phyloP scores from a whole-genome alignment of 2,888 invertebrate genomes.

The Mythimna ferrago region DNA sequence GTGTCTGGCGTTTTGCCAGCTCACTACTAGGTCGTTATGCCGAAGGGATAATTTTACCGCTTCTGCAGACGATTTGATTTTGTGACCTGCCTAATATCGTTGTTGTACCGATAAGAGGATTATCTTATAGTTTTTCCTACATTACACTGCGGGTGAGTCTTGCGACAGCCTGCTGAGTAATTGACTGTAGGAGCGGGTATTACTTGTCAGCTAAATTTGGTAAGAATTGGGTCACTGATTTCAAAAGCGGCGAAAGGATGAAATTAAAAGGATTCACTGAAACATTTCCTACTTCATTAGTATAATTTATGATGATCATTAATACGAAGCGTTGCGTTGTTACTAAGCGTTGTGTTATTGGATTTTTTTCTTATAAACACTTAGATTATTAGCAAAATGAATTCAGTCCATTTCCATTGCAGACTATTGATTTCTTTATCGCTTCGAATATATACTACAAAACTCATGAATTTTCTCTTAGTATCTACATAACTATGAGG shows the following conservation, averaged over 20 bases:
- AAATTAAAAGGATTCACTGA: not conserved
- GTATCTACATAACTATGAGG: too few species aligned
- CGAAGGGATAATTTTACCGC: constrained; percentile 73
- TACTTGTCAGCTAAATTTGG: constrained; percentile 4
- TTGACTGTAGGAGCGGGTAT: constrained; percentile 23
- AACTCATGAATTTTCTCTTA: too few species aligned
- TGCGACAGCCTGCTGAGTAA: constrained; percentile 22
- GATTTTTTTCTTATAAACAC: not conserved
- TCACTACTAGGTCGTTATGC: constrained; percentile 63
- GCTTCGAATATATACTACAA: not conserved
- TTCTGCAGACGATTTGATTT: constrained; percentile 76
- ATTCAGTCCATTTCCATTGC: not conserved
- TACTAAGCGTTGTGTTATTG: not conserved
- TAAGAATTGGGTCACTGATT: constrained; percentile 15
- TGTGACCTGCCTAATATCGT: constrained; percentile 72
- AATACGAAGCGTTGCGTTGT: not conserved
- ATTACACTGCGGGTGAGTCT: constrained; percentile 47
- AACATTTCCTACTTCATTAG: not conserved
- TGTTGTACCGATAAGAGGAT: constrained; percentile 69
- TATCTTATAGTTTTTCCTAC: constrained; percentile 67
- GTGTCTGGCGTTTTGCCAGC: constrained; percentile 70
- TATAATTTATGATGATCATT: not conserved
- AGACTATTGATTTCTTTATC: not conserved
- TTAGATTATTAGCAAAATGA: not conserved
- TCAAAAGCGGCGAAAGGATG: not conserved